Conservation (phyloP, 2,113 vertebrate species). For the Phaethon lepturus region DNA sequence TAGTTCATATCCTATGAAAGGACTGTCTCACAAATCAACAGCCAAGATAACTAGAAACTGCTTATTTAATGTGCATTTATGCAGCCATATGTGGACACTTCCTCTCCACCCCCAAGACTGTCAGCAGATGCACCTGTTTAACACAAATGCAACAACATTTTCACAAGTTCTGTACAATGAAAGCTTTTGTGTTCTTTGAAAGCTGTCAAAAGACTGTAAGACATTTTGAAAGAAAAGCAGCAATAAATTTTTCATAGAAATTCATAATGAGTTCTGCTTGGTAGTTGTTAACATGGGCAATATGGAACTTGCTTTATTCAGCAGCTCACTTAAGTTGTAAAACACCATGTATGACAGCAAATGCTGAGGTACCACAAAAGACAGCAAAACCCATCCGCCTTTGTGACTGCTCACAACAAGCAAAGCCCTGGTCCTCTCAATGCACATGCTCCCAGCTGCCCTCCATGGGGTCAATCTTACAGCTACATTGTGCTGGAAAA, state of each 20-base stretch:
- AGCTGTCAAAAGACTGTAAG: neutral
- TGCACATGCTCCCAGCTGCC: neutral
- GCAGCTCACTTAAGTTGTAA: neutral
- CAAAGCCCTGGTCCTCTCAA: neutral
- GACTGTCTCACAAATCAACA: neutral
- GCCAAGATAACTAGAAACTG: neutral
- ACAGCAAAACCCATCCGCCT: neutral
- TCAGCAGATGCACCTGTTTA: neutral
- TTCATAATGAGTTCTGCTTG: neutral
- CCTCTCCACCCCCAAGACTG: neutral
- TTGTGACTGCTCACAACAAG: neutral
- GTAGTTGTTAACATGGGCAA: neutral
- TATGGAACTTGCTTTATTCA: neutral
- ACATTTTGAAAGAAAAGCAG: neutral
- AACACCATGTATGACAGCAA: neutral
- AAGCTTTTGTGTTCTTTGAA: neutral
- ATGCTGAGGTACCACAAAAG: neutral
- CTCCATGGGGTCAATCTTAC: fast-evolving
- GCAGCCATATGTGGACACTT: neutral
- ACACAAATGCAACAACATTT: neutral
- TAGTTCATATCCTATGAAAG: fast-evolving
- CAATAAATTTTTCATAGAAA: neutral
- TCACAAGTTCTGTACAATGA: neutral
- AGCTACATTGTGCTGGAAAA: neutral
- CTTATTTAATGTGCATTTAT: neutral